Conservation (phyloP, 2,797 vertebrate genomes). For the Crocodylus rhombifer region DNA sequence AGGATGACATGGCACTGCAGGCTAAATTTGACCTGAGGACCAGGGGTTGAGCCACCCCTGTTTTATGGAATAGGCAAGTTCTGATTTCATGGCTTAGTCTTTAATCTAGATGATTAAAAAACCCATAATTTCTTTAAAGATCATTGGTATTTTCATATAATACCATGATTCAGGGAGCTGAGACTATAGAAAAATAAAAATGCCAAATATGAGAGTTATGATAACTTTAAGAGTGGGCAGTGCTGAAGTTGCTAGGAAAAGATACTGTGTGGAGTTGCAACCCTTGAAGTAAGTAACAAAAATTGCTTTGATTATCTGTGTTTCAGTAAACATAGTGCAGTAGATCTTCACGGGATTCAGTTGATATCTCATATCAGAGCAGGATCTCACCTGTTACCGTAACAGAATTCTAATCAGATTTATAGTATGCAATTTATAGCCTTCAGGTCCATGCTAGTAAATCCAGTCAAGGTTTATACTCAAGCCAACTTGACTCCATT, state of each 20-base stretch:
- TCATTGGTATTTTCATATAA: neutral
- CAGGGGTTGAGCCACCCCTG: neutral
- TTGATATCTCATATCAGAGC: neutral
- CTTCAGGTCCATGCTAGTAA: neutral
- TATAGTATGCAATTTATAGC: neutral
- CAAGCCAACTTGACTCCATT: neutral
- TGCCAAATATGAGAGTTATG: neutral
- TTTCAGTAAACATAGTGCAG: neutral
- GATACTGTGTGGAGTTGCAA: neutral
- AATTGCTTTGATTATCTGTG: neutral
- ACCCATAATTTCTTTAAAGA: neutral
- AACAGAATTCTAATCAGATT: neutral
- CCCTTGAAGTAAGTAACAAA: neutral
- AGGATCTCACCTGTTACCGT: neutral
- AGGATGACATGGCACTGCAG: no score
- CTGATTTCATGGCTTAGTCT: neutral
- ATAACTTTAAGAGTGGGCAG: rapidly evolving
- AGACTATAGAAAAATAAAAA: neutral
- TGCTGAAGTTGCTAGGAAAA: neutral
- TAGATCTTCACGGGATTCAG: neutral
- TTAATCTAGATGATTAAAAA: neutral
- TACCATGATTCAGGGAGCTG: neutral
- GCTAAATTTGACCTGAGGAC: no score
- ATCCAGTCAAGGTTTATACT: neutral
- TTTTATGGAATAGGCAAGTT: neutral